These are phyloP conservation scores for Himantopus leucocephalus DNA, from an alignment of 2,113 vertebrate species.

Conservation along the genomic window DNA sequence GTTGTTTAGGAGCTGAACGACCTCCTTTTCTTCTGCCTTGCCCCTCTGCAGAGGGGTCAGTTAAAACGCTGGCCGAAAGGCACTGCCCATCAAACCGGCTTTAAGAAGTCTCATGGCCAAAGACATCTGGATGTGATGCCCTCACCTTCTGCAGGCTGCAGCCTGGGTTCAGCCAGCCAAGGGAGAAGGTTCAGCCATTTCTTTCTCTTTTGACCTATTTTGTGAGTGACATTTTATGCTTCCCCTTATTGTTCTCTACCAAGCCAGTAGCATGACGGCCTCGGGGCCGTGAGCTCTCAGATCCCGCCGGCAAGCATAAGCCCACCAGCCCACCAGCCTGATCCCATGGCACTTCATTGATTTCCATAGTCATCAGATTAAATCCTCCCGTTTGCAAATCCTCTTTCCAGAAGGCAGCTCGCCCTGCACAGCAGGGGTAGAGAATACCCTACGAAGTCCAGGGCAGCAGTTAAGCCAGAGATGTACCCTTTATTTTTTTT, in stretches of 20 bases:
- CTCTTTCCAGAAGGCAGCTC: neutral
- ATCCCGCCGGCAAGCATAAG: accelerated
- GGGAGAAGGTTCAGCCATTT: neutral
- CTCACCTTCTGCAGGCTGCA: neutral
- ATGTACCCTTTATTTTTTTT: neutral
- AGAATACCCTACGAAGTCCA: neutral
- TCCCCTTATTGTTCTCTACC: neutral
- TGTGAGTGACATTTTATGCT: neutral
- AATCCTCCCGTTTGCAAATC: neutral
- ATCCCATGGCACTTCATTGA: neutral
- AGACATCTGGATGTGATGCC: neutral
- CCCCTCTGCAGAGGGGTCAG: neutral
- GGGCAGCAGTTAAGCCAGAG: neutral
- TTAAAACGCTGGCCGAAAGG: neutral
- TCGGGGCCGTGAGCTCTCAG: neutral
- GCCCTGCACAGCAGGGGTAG: neutral
- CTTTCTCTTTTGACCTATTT: neutral
- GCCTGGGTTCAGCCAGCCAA: accelerated
- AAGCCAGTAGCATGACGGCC: neutral
- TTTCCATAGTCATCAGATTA: neutral
- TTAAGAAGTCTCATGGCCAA: neutral
- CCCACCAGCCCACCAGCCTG: neutral
- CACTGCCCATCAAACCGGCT: too few relatives aligned
- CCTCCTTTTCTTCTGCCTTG: neutral
- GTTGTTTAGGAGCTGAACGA: neutral